Percentiles rank a stretch among this genome's conserved stretches.
Conservation (phyloP, 2,113 vertebrate genomes). For the Aspiorhynchus laticeps region DNA sequence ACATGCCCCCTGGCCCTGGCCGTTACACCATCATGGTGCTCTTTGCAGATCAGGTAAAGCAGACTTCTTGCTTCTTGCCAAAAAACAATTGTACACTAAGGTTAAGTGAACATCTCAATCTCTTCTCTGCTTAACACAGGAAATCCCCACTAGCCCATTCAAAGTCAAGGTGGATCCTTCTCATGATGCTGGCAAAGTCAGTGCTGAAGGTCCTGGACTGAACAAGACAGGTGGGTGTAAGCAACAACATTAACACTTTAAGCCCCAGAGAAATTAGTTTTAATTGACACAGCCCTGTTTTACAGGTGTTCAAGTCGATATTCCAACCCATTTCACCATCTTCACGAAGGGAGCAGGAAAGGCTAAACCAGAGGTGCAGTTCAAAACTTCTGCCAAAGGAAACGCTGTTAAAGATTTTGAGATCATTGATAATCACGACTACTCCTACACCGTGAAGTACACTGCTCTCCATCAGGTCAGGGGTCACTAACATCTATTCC, state of each 20-base stretch:
- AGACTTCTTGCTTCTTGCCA: background rate
- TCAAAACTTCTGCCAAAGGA: conserved; percentile 78
- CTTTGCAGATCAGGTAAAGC: conserved; percentile 89
- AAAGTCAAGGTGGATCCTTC: conserved; percentile 93
- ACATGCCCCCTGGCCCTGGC: conserved; percentile 85
- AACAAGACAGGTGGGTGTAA: conserved; percentile 82
- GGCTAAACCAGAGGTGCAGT: conserved; percentile 87
- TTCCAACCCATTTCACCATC: conserved; percentile 93
- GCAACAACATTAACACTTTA: background rate
- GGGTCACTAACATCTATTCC: background rate
- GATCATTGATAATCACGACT: conserved; percentile 95
- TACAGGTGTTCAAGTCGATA: conserved; percentile 90
- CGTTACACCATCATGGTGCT: conserved; percentile 96
- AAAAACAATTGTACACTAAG: background rate
- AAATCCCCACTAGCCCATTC: conserved; percentile 91
- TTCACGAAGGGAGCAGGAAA: conserved; percentile 93
- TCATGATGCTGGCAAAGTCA: conserved; percentile 89
- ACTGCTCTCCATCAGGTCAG: conserved; percentile 87
- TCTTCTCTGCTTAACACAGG: conserved; percentile 68
- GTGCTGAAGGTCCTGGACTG: conserved; percentile 90
- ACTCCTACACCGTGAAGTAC: conserved; percentile 94
- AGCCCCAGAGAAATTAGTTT: background rate
- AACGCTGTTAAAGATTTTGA: conserved; percentile 89
- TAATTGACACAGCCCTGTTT: background rate
- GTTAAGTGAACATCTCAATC: background rate